Evolutionary conservation across 1,140 invertebrate genomes (phyloP), one percentile per base, ranked within the genome.

Genomic region (Oppia nitens): DNA sequence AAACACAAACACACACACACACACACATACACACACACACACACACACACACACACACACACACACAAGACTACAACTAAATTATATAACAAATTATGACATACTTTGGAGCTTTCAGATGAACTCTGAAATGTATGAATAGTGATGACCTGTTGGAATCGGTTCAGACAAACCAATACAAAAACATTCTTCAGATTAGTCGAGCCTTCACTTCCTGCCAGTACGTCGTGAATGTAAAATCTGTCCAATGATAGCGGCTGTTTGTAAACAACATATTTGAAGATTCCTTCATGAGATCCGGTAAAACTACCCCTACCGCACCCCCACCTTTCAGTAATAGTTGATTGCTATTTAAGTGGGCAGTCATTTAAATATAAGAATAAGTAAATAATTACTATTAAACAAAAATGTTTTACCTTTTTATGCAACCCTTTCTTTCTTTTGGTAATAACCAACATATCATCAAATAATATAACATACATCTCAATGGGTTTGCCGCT

Each of bases 401-500:
- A n/a, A n/a, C n/a, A n/a, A n/a, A n/a, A n/a, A n/a, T n/a, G n/a
- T 11, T 61, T 67, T 68, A 79, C 78, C 71, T 80, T 81, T 70
- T 79, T 76, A 53, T 65, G 71, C 28, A 70, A 71, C 52, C 73
- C 72, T 63, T 81, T 81, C 66, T 83, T 83, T 49, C 76, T 68
- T 67, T 79, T 74, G 2, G 81, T 81, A 25, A 82, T 73, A 28
- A 83, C 70, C n/a, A 83, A 72, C 73, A 83, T 81, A 66, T 83
- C 81, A 66, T 83, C 81, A 69, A 83, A 83, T 3, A 83, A 70
- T 62, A 83, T 80, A 40, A 81, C 71, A 66, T 79, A 80, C 66
- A 78, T 77, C 66, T 81, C 79, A 20, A 70, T 68, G 4, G 74
- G 72, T 66, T 78, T 77, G 32, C 77, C 75, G 62, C 74, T 71